These are phyloP conservation scores for Flexamia atlantica DNA, from an alignment of 2,888 invertebrate genomes.

Conservation along the genomic window DNA sequence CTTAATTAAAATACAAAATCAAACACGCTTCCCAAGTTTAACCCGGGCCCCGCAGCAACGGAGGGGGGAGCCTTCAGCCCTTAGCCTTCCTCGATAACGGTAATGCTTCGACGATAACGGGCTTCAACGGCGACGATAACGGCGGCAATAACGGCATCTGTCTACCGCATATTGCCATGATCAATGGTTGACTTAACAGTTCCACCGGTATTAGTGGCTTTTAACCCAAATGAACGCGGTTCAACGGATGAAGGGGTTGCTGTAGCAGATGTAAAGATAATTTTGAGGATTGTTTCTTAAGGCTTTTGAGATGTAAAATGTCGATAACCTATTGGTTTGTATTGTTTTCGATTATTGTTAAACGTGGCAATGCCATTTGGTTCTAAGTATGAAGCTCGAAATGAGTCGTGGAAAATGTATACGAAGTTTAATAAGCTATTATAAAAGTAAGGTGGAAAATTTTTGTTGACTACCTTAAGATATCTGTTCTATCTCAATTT, in stretches of 20 bases:
- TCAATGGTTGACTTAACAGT: conserved; percentile 19
- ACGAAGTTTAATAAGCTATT: too few species aligned
- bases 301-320: too few species aligned
- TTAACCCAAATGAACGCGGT: conserved; percentile 29
- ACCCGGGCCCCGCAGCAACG: neutral
- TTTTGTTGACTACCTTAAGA: too few species aligned
- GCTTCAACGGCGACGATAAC: conserved; percentile 26
- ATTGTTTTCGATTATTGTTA: too few species aligned
- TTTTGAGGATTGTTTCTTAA: too few species aligned
- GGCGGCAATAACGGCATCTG: conserved; percentile 34
- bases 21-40: neutral
- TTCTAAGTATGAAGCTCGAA: too few species aligned
- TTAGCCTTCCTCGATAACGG: conserved; percentile 31
- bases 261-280: too few species aligned
- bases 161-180: conserved; percentile 39
- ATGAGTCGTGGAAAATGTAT: too few species aligned
- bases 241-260: neutral
- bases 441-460: too few species aligned
- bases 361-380: too few species aligned
- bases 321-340: too few species aligned
- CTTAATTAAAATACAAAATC: neutral
- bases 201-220: conserved; percentile 6
- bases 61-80: conserved; percentile 6
- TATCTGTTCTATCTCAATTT: too few species aligned
- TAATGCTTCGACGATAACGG: conserved; percentile 24